Evolutionary conservation across 1,140 invertebrate genomes (phyloP).

Genomic region (Potamilus streckersoni): DNA sequence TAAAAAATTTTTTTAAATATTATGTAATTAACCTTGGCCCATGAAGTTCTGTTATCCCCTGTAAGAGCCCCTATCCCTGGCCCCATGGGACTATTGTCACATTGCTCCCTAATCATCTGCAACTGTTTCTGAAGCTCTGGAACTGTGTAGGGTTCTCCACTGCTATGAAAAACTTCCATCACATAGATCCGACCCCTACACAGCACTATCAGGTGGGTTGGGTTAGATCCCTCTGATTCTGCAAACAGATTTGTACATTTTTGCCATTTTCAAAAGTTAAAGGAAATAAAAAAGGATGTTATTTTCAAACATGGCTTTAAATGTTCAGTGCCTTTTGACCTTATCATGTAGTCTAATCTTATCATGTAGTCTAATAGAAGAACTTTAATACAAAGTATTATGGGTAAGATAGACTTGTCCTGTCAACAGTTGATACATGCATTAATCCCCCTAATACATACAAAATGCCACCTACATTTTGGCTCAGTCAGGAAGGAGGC

Average conservation of each 20-base stretch:
- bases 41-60: slow-evolving; percentile 49
- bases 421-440: too few species aligned
- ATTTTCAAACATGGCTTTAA: neutral
- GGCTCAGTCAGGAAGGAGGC: too few species aligned
- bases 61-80: slow-evolving; percentile 60
- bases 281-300: neutral
- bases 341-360: too few species aligned
- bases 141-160: slow-evolving; percentile 52
- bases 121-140: slow-evolving; percentile 62
- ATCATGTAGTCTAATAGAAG: too few species aligned
- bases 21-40: slow-evolving; percentile 55
- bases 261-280: neutral
- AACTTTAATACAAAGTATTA: too few species aligned
- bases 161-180: slow-evolving; percentile 55
- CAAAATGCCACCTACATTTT: too few species aligned
- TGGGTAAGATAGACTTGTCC: too few species aligned
- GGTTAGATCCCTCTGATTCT: slow-evolving; percentile 59
- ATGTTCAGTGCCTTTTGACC: neutral
- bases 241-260: slow-evolving; percentile 1
- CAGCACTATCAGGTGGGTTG: slow-evolving; percentile 58
- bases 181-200: slow-evolving; percentile 63
- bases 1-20: neutral
- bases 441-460: too few species aligned
- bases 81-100: slow-evolving; percentile 45
- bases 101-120: slow-evolving; percentile 52